Base-by-base conservation (phyloP, 2,888 invertebrate species). In the Ophioninae sp. region DNA sequence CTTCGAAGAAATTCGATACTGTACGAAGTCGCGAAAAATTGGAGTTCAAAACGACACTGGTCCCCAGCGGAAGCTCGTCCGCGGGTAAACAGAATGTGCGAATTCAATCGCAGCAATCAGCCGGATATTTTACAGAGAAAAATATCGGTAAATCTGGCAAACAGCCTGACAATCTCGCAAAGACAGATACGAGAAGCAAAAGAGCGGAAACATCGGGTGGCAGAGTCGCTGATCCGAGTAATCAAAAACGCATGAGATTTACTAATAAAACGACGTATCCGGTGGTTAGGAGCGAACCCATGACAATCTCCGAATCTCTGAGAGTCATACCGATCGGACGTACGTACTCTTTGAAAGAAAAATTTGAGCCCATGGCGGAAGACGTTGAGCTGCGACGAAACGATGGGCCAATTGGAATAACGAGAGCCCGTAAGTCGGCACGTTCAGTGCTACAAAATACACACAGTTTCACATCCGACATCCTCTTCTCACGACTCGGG, bases 331-430 rank as follows among this genome's bases (percentile, higher is more conserved):
- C 77, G 13, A 58, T 79, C 23, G 88, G 88, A 44, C 87, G 88
- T 64, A 90, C 90, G 17, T 88, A 87, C 65, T 90, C 89, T 81
- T 86, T 90, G 79, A 89, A 87, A 88, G 90, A 90, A 81, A 90
- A 90, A 83, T 90, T 90, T 83, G 90, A 90, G 79, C 89, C 88
- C 39, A 90, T 90, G 79, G 58, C 86, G 79, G 90, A 90, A 72
- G 90, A 90, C 44, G 87, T 87, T 86, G 90, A 90, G 83, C 83
- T 89, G 65, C 88, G 87, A 87, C 79, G 75, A 83, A 63, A 13
- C 71, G 64, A 65, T 74, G 56, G 61, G 17, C 76, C 83, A 64
- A 79, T 85, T 83, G 86, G 87, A 85, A 87, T 87, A 82, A 85
- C 79, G 84, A 82, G 88, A 88, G 88, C 86, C 86, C 86, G 88